Percentiles rank a stretch among this genome's conserved stretches.
phyloP scores from a whole-genome alignment of 2,888 invertebrate species.

The Caenorhabditis sp. region DNA sequence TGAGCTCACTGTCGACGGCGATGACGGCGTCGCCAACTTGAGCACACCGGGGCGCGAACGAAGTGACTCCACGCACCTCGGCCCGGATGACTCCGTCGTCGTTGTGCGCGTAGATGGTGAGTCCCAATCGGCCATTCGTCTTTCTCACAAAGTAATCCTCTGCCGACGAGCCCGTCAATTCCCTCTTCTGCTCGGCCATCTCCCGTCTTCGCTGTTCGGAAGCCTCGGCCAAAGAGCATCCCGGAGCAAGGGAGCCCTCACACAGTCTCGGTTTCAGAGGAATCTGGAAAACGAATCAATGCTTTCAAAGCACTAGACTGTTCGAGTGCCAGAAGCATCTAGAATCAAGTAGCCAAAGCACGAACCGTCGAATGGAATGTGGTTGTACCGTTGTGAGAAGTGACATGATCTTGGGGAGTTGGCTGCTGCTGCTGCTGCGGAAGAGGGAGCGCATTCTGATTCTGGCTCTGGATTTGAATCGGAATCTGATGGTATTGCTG shows the following conservation, averaged over 20 bases:
- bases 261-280: conserved; percentile 31
- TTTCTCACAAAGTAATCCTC: conserved; percentile 65
- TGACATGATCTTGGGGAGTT: conserved; percentile 36
- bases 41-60: conserved; percentile 61
- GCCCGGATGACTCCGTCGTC: conserved; percentile 63
- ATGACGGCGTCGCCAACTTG: conserved; percentile 65
- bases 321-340: background rate
- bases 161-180: conserved; percentile 34
- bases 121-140: conserved; percentile 61
- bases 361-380: conserved; percentile 53
- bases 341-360: background rate
- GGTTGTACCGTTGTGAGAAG: conserved; percentile 53
- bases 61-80: conserved; percentile 66
- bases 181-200: conserved; percentile 44
- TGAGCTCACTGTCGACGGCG: conserved; percentile 63
- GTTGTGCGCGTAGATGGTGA: conserved; percentile 68
- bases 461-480: conserved; percentile 28
- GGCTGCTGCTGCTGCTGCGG: background rate
- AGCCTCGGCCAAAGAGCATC: conserved; percentile 46
- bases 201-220: conserved; percentile 34
- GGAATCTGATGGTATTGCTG: conserved; percentile 46
- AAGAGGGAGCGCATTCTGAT: background rate
- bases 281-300: conserved; percentile 6
- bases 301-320: background rate
- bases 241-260: conserved; percentile 41